Evolutionary conservation across 2,888 invertebrate genomes (phyloP).

Genomic region (Malthinus flaveolus): DNA sequence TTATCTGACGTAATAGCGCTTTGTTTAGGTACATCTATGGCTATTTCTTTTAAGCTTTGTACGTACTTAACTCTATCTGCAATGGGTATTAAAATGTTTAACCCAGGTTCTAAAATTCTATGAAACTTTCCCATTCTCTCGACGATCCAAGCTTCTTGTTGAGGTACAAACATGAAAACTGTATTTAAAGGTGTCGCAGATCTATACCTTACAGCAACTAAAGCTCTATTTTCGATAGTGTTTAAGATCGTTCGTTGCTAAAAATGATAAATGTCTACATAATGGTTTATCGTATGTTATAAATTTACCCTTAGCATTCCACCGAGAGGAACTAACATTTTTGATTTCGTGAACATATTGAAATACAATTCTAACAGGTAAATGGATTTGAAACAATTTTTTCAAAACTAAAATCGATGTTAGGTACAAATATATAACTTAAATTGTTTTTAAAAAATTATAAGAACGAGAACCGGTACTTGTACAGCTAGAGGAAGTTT

Average conservation of each 20-base stretch:
- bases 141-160: slow-evolving; percentile 98
- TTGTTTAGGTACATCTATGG: slow-evolving; percentile 98
- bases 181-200: slow-evolving; percentile 86
- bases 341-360: slow-evolving; percentile 58
- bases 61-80: slow-evolving; percentile 95
- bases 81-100: slow-evolving; percentile 90
- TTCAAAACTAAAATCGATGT: no score
- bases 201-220: slow-evolving; percentile 44
- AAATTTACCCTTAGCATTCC: slow-evolving; percentile 50
- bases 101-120: slow-evolving; percentile 89
- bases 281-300: neutral
- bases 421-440: no score
- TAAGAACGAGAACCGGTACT: no score
- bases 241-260: slow-evolving; percentile 23
- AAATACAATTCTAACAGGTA: neutral
- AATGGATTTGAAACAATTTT: no score
- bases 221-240: slow-evolving; percentile 16
- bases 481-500: no score
- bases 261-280: slow-evolving; percentile 8
- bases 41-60: slow-evolving; percentile 98
- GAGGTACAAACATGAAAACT: slow-evolving; percentile 95
- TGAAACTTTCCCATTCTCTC: slow-evolving; percentile 98
- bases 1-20: slow-evolving; percentile 98
- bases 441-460: no score
- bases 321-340: slow-evolving; percentile 52